phyloP scores from a whole-genome alignment of 37 sponge, comb jelly and placozoan genomes.

The Agelas oroides region DNA sequence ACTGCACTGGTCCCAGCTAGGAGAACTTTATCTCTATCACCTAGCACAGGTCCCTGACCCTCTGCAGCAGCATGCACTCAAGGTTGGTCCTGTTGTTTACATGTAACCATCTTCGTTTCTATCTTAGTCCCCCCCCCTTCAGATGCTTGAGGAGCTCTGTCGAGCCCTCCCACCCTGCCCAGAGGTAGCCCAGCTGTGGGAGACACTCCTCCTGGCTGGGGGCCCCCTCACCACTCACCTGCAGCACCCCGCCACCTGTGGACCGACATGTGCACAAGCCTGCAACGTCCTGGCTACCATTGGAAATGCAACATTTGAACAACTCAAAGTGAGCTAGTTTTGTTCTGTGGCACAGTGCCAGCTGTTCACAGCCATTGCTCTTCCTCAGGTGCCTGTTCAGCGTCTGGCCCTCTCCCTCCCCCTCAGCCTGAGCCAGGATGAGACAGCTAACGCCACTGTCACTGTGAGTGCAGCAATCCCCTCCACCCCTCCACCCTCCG shows the following conservation, averaged over 20 bases:
- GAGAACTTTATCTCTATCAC: conserved; percentile 33
- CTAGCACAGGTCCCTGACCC: conserved; percentile 3
- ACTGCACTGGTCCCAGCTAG: conserved; percentile 22
- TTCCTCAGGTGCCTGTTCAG: conserved; percentile 15
- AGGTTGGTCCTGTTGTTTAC: not conserved
- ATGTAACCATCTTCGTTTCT: not conserved
- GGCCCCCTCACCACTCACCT: conserved; percentile 46
- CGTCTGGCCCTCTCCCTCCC: conserved; percentile 41
- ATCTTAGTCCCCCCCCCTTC: not conserved
- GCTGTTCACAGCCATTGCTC: not conserved
- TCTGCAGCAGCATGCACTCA: conserved; percentile 56
- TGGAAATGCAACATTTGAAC: not conserved
- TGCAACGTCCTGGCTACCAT: conserved; percentile 65
- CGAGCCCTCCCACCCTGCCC: conserved; percentile 26
- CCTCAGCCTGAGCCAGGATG: conserved; percentile 54
- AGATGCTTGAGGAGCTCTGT: conserved; percentile 56
- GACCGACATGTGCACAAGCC: conserved; percentile 25
- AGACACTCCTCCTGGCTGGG: conserved; percentile 20
- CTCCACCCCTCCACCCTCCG: too few species aligned
- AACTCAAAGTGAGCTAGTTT: conserved; percentile 23
- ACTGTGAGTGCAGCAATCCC: conserved; percentile 11
- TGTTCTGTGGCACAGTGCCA: not conserved
- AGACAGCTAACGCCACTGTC: conserved; percentile 15
- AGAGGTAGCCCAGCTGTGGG: conserved; percentile 45
- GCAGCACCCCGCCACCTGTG: conserved; percentile 3